These are phyloP conservation scores for Drosophila lini DNA, from an alignment of 1,140 invertebrate genomes.

Conservation along the genomic window DNA sequence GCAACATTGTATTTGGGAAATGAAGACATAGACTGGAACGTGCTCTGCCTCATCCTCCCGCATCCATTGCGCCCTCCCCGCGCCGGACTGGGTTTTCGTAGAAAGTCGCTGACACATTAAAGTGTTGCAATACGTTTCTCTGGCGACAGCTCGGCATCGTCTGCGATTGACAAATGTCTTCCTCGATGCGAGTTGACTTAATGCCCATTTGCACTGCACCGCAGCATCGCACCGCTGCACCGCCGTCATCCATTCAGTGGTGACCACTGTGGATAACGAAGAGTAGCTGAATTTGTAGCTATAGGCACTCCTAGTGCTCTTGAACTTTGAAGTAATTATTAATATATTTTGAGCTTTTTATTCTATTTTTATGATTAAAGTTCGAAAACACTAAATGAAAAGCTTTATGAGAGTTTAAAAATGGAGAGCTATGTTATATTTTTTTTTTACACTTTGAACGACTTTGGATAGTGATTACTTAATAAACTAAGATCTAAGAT, in stretches of 20 bases:
- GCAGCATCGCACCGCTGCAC: constrained; percentile 28
- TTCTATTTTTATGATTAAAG: no score
- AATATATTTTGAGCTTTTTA: no score
- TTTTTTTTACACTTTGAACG: no score
- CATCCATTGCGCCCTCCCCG: constrained; percentile 5
- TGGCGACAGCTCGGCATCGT: constrained; percentile 51
- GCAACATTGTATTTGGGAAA: constrained; percentile 76
- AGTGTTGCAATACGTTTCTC: constrained; percentile 72
- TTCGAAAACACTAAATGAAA: no score
- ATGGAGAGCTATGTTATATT: no score
- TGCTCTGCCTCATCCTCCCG: constrained; percentile 19
- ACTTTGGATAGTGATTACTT: no score
- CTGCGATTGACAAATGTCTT: constrained; percentile 77
- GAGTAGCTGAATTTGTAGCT: neutral
- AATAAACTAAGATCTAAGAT: no score
- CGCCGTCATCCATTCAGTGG: constrained; percentile 1
- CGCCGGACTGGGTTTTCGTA: constrained; percentile 60
- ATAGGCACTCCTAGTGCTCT: neutral
- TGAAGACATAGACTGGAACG: constrained; percentile 74
- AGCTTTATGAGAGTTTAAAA: no score
- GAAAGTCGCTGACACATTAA: constrained; percentile 79
- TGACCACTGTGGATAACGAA: neutral
- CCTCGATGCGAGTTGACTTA: constrained; percentile 77
- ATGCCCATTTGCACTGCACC: constrained; percentile 65
- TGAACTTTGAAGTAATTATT: no score